phyloP scores from a whole-genome alignment of 2,888 invertebrate species.

The Apocheima hispidaria region DNA sequence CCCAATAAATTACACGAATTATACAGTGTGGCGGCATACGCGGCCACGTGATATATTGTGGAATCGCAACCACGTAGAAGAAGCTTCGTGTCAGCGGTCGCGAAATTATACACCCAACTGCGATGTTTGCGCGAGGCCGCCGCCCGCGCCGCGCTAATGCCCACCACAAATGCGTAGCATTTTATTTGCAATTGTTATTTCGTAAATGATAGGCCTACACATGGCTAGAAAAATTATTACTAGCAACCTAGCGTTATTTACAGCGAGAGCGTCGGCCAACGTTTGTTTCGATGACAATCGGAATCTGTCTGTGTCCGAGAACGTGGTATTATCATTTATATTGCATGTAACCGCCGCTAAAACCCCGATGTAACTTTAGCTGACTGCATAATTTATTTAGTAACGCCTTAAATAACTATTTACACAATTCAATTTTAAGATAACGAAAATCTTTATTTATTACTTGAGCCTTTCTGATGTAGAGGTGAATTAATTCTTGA shows the following conservation, averaged over 20 bases:
- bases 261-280: conserved; percentile 62
- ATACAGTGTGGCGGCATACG: conserved; percentile 74
- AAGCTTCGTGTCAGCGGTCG: conserved; percentile 76
- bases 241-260: conserved; percentile 67
- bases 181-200: conserved; percentile 80
- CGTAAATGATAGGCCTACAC: conserved; percentile 77
- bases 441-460: conserved; percentile 17
- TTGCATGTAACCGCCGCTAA: conserved; percentile 61
- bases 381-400: conserved; percentile 61
- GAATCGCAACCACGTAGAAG: conserved; percentile 66
- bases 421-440: conserved; percentile 29
- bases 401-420: conserved; percentile 51
- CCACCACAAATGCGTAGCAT: conserved; percentile 52
- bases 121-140: conserved; percentile 68
- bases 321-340: conserved; percentile 73
- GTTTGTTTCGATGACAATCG: conserved; percentile 80
- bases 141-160: conserved; percentile 62
- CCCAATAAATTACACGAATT: conserved; percentile 84
- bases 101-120: conserved; percentile 78
- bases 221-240: conserved; percentile 75
- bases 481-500: conserved; percentile 60
- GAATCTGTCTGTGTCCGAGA: conserved; percentile 74
- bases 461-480: conserved; percentile 44
- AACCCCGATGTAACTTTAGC: conserved; percentile 60
- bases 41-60: conserved; percentile 82